Base-by-base conservation (phyloP, 2,888 invertebrate genomes). In the Drosophila trichaetosa region DNA sequence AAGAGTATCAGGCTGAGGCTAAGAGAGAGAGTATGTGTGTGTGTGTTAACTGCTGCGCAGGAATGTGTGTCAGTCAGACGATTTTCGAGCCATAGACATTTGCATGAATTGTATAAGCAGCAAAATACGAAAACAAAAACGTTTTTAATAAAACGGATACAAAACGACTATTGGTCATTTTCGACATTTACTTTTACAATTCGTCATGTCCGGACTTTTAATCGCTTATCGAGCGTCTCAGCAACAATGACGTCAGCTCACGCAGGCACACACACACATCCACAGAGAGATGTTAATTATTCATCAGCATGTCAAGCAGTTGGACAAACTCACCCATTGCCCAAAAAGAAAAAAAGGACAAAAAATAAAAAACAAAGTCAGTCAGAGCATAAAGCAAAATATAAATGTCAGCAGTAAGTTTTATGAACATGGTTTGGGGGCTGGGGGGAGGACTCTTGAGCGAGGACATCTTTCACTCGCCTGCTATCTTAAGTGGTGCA, bases 31-130 rank as follows among this genome's bases (percentile, higher is more conserved):
- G 52, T 40, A 58, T 52, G 52, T 6, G 31, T 49, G 59, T 69
- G 51, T 40, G 61, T 52, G 56, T 6, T 49, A 61, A 48, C 67
- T 66, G 62, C 63, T 81, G 83, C 84, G 84, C 73, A 76, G 83
- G 78, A 82, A 82, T 82, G 81, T 83, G 73, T 82, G 82, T 82
- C 87, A 80, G 77, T 74, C 73, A 80, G 80, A 61, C 80, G 65
- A 79, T 67, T 62, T 69, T 73, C 61, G 53, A 69, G 49, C 51
- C 69, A 54, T 68, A 36, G 18, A 24, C 18, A 65, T 79, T 80
- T 80, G 74, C 84, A 83, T 81, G 60, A 81, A 84, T 89, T 86
- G 87, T 89, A 78, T 82, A 80, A 81, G 78, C 80, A 73, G 69
- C 56, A 27, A 38, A 27, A 52, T 83, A 64, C 72, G 69, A 83